phyloP scores from a whole-genome alignment of 1,140 invertebrate genomes.

The Elymnias hypermnestra region DNA sequence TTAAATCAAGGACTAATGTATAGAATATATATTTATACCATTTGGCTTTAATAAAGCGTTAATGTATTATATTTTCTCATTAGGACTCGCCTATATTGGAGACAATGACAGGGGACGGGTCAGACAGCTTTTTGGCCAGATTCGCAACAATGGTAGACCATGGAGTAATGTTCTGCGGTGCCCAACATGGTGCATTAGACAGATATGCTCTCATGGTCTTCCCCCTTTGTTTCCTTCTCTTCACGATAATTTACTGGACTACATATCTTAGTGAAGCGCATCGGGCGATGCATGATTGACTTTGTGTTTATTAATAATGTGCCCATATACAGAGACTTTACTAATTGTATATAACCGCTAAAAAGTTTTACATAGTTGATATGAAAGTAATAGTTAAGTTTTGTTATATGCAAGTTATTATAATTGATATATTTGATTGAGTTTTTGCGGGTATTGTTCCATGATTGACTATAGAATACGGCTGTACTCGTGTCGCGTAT shows the following conservation, averaged over 20 bases:
- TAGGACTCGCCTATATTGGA: slow-evolving; percentile 70
- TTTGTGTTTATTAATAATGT: slow-evolving; percentile 10
- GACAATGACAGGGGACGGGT: slow-evolving; percentile 46
- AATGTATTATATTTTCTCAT: slow-evolving; percentile 11
- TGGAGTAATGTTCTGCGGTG: slow-evolving; percentile 77
- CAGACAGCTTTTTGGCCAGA: slow-evolving; percentile 44
- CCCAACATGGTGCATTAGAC: slow-evolving; percentile 76
- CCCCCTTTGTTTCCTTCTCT: slow-evolving; percentile 81
- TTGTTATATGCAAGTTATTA: neutral
- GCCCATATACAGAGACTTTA: slow-evolving; percentile 9
- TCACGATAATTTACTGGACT: slow-evolving; percentile 83
- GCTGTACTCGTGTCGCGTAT: no score
- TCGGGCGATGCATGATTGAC: slow-evolving; percentile 40
- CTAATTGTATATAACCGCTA: slow-evolving; percentile 53
- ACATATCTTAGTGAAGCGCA: slow-evolving; percentile 79
- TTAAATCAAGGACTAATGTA: no score
- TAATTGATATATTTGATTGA: no score
- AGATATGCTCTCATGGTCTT: slow-evolving; percentile 81
- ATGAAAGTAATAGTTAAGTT: slow-evolving; percentile 11
- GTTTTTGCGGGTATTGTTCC: no score
- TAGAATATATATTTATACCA: no score
- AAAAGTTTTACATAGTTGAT: neutral
- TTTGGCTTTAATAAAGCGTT: no score
- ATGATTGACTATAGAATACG: no score
- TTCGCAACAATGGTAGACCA: slow-evolving; percentile 65